These are phyloP conservation scores for Eospalax fontanierii DNA, from an alignment of 2,797 vertebrate genomes.

Conservation along the genomic window DNA sequence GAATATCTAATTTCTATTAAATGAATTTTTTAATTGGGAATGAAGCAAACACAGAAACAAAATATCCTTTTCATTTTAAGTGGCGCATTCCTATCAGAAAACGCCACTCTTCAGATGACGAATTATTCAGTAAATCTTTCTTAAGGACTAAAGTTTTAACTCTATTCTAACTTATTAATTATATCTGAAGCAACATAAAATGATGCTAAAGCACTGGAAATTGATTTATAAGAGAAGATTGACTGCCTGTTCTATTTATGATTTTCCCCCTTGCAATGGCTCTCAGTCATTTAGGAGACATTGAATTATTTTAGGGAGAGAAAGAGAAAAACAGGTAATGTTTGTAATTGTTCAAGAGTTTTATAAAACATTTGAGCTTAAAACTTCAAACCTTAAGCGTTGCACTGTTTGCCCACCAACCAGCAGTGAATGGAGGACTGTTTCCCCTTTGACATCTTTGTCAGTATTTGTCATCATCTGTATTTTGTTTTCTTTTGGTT, in stretches of 20 bases:
- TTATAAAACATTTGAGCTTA: conserved; percentile 26
- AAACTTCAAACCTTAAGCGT: conserved; percentile 41
- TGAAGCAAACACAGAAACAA: conserved; percentile 56
- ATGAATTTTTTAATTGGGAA: conserved; percentile 30
- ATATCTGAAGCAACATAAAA: neutral
- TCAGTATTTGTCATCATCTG: too few species aligned
- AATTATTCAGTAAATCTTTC: conserved; percentile 26
- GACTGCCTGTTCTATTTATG: neutral
- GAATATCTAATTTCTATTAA: conserved; percentile 59
- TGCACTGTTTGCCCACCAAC: neutral
- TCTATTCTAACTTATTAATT: neutral
- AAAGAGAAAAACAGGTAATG: conserved; percentile 33
- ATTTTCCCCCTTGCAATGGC: conserved; percentile 2
- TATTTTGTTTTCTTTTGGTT: too few species aligned
- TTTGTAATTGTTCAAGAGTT: conserved; percentile 47
- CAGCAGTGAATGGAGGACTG: too few species aligned
- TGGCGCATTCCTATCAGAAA: neutral
- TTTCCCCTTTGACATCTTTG: too few species aligned
- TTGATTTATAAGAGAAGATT: conserved; percentile 38
- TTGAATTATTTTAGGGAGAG: neutral
- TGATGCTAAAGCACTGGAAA: conserved; percentile 22
- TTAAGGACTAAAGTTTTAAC: conserved; percentile 26
- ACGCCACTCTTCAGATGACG: neutral
- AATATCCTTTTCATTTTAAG: neutral
- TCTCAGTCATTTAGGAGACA: neutral